phyloP scores from a whole-genome alignment of 2,888 invertebrate genomes.

The Cataglyphis livida region DNA sequence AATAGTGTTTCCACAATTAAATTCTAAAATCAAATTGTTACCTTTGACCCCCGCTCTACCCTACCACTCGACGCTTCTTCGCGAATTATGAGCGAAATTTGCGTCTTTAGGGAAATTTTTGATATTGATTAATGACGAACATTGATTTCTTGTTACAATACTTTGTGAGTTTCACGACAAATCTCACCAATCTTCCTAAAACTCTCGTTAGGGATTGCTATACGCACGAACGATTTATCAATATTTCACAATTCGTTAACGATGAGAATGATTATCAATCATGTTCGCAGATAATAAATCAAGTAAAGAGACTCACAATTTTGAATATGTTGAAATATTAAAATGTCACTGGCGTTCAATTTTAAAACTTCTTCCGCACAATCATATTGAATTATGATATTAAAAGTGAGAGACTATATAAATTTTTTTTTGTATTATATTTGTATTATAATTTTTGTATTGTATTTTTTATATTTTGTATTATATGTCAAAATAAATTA shows the following conservation, averaged over 20 bases:
- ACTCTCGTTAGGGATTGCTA: background rate
- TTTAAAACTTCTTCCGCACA: slow-evolving; percentile 3
- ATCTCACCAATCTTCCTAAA: slow-evolving; percentile 28
- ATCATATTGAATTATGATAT: background rate
- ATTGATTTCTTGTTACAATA: slow-evolving; percentile 37
- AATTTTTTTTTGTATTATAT: background rate
- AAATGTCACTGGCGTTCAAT: background rate
- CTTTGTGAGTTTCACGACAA: background rate
- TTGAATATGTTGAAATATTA: background rate
- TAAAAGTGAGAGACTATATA: background rate
- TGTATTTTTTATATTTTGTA: background rate
- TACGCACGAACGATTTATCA: slow-evolving; percentile 9
- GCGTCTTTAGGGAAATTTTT: slow-evolving; percentile 1
- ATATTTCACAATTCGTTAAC: slow-evolving; percentile 30
- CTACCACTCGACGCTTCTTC: background rate
- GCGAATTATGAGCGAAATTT: background rate
- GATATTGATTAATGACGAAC: slow-evolving; percentile 19
- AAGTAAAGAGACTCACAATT: background rate
- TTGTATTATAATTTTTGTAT: background rate
- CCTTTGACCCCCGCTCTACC: too few species aligned
- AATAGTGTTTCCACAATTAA: too few species aligned
- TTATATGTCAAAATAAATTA: background rate
- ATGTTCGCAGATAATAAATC: background rate
- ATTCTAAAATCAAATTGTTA: too few species aligned
- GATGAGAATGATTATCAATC: slow-evolving; percentile 8